A percentile compares a stretch with the other conserved stretches of the same genome.
phyloP scores from a whole-genome alignment of 1,140 invertebrate genomes.

The Drosophila bocki region DNA sequence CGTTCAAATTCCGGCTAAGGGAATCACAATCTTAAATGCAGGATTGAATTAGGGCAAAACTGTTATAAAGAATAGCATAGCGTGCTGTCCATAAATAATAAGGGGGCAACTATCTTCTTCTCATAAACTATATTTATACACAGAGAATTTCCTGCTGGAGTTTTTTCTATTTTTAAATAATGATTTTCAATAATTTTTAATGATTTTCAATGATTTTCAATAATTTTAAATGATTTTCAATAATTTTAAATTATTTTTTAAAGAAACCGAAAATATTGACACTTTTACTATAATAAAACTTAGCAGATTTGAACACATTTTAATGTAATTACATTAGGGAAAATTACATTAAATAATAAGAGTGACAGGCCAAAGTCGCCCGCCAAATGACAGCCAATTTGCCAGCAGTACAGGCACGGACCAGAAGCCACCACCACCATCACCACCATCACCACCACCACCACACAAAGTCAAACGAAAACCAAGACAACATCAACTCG shows the following conservation, averaged over 20 bases:
- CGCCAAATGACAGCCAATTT: conserved; percentile 50
- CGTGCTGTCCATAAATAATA: conserved; percentile 15
- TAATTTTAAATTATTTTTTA: background rate
- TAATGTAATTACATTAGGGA: conserved; percentile 68
- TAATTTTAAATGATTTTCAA: background rate
- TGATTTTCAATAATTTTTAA: background rate
- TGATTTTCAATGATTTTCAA: background rate
- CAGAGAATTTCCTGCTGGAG: no score
- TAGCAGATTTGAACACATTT: conserved; percentile 40
- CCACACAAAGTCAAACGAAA: conserved; percentile 6
- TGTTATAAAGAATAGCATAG: conserved; percentile 17
- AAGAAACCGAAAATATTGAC: background rate
- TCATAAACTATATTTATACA: background rate
- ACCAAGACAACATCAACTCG: conserved; percentile 7
- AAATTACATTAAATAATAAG: conserved; percentile 73
- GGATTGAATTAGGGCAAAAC: conserved; percentile 12
- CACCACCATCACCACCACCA: background rate
- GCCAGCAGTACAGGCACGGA: background rate
- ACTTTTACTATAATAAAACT: background rate
- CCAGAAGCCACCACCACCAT: no score
- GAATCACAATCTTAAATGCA: conserved; percentile 17
- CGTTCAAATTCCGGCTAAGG: background rate
- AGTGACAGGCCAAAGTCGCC: conserved; percentile 29
- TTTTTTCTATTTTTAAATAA: background rate
- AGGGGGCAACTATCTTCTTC: background rate